Conservation (phyloP, 2,113 vertebrate genomes). For the Cebidichthys violaceus region DNA sequence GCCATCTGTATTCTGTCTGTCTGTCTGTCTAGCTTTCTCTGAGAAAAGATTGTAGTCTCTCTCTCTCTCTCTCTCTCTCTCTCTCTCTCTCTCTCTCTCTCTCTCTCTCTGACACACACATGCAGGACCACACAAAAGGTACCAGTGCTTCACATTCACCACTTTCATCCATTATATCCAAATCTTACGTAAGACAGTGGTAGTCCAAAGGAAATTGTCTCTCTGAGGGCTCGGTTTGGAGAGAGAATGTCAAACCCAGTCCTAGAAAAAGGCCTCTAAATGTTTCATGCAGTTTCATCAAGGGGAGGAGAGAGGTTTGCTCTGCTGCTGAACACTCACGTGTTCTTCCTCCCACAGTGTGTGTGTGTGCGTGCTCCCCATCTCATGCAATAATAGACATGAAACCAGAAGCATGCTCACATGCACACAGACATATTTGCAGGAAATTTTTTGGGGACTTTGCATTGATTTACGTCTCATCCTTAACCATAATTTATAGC, state of each 20-base stretch:
- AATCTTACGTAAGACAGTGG: conserved; percentile 53
- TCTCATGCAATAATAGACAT: conserved; percentile 16
- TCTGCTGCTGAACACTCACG: conserved; percentile 38
- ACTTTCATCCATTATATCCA: conserved; percentile 48
- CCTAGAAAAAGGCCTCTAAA: conserved; percentile 63
- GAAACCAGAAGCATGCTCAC: conserved; percentile 13
- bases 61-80: conserved; percentile 5
- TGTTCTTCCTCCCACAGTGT: conserved; percentile 34
- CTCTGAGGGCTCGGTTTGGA: conserved; percentile 35
- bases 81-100: not conserved
- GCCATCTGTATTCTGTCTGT: conserved; percentile 2
- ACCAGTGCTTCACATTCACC: conserved; percentile 39
- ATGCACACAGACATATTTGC: conserved; percentile 21
- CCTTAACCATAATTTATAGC: not conserved
- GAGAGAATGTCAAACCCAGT: conserved; percentile 54
- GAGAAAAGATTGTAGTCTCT: conserved; percentile 21
- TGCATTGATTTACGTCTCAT: not conserved
- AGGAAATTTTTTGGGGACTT: not conserved
- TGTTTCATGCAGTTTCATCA: conserved; percentile 75
- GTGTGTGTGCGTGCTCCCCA: not conserved
- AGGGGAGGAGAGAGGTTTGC: conserved; percentile 43
- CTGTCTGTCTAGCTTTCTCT: conserved; percentile 13
- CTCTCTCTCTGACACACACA: not conserved
- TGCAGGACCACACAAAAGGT: conserved; percentile 16
- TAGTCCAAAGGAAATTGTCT: conserved; percentile 26